A percentile compares a stretch with the other conserved stretches of the same genome.
Evolutionary conservation across 2,797 vertebrate species (phyloP).

Genomic region (Lutjanus campechanus): DNA sequence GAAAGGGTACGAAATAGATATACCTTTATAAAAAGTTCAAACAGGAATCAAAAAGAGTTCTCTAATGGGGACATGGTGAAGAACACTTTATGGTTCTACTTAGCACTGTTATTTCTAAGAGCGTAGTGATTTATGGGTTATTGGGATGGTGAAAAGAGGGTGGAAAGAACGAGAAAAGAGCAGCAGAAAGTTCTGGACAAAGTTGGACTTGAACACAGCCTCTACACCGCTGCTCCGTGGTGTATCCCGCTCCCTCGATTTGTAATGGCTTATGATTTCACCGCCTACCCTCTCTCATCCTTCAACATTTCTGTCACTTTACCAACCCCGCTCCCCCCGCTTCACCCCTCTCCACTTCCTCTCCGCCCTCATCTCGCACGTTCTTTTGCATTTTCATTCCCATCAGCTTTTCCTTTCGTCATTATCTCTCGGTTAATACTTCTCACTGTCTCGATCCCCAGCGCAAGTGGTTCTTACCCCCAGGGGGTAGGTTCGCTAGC

Average conservation of each 20-base stretch:
- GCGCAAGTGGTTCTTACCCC: conserved; percentile 73
- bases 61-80: no score
- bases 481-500: conserved; percentile 63
- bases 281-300: conserved; percentile 62
- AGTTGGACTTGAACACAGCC: conserved; percentile 48
- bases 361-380: conserved; percentile 53
- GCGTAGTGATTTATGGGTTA: background rate
- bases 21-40: no score
- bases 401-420: conserved; percentile 76
- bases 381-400: conserved; percentile 74
- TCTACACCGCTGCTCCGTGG: conserved; percentile 11
- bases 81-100: no score
- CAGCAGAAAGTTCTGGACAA: conserved; percentile 50
- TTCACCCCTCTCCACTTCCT: conserved; percentile 61
- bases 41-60: no score
- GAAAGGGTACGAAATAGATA: no score
- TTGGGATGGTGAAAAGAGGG: conserved; percentile 15
- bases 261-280: conserved; percentile 73
- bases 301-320: conserved; percentile 75
- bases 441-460: conserved; percentile 69
- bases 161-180: background rate
- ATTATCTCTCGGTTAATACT: conserved; percentile 81
- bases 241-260: conserved; percentile 59
- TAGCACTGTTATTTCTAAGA: no score
- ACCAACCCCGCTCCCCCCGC: background rate